A percentile compares a stretch with the other conserved stretches of the same genome.
phyloP scores from a whole-genome alignment of 2,888 invertebrate genomes.

The Euplexia lucipara region DNA sequence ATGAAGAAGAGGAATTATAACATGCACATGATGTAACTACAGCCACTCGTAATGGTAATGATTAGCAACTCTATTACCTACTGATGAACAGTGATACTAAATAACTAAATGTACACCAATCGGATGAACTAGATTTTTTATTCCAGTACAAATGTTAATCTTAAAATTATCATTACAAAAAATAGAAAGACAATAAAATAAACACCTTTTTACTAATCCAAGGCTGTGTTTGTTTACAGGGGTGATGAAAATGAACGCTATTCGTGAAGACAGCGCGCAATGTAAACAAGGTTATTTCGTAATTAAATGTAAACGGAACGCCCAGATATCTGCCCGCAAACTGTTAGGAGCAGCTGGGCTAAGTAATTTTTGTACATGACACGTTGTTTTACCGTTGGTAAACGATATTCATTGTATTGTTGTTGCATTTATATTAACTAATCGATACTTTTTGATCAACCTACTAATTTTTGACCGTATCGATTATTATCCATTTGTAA shows the following conservation, averaged over 20 bases:
- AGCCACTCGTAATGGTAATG: slow-evolving; percentile 15
- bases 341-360: slow-evolving; percentile 28
- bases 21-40: slow-evolving; percentile 17
- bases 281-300: slow-evolving; percentile 58
- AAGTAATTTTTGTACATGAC: slow-evolving; percentile 49
- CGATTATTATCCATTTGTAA: background rate
- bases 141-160: slow-evolving; percentile 13
- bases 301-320: slow-evolving; percentile 62
- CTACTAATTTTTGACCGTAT: background rate
- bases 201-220: slow-evolving; percentile 51
- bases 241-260: slow-evolving; percentile 34
- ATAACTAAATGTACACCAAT: slow-evolving; percentile 18
- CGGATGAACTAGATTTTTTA: slow-evolving; percentile 17
- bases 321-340: slow-evolving; percentile 52
- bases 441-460: background rate
- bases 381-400: slow-evolving; percentile 33
- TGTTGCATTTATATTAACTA: slow-evolving; percentile 11
- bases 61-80: slow-evolving; percentile 14
- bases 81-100: slow-evolving; percentile 32
- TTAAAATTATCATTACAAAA: slow-evolving; percentile 18
- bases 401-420: slow-evolving; percentile 19
- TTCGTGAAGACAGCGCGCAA: slow-evolving; percentile 26
- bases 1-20: slow-evolving; percentile 26
- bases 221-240: slow-evolving; percentile 47
- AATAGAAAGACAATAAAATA: slow-evolving; percentile 38